A percentile compares a stretch with the other conserved stretches of the same genome.
These are phyloP conservation scores for Hemistola chrysoprasaria DNA, from an alignment of 2,888 invertebrate species.

Conservation along the genomic window DNA sequence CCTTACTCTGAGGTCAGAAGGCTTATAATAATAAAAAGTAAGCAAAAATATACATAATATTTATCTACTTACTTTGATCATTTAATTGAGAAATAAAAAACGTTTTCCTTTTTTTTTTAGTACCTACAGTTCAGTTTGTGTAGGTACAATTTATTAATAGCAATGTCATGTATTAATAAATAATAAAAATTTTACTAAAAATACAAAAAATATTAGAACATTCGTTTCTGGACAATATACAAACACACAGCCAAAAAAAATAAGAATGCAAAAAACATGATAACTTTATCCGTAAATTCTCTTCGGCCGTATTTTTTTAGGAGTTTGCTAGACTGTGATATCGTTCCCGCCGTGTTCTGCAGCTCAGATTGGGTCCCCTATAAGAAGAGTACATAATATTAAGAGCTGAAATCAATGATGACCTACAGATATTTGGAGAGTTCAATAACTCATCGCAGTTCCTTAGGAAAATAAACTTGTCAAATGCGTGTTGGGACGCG, in stretches of 20 bases:
- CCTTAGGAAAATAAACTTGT: too few relatives aligned
- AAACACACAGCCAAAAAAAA: slow-evolving; percentile 95
- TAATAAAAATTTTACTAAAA: not conserved
- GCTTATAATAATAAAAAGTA: too few relatives aligned
- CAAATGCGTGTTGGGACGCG: too few relatives aligned
- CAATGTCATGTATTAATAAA: slow-evolving; percentile 10
- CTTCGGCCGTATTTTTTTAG: slow-evolving; percentile 96
- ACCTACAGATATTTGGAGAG: too few relatives aligned
- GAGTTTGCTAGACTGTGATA: slow-evolving; percentile 94
- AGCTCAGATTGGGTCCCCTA: slow-evolving; percentile 91
- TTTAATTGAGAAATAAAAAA: too few relatives aligned
- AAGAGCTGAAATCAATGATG: too few relatives aligned
- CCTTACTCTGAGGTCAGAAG: too few relatives aligned
- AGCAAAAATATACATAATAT: too few relatives aligned
- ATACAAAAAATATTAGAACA: slow-evolving; percentile 81
- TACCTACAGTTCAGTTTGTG: too few relatives aligned
- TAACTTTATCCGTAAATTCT: slow-evolving; percentile 97
- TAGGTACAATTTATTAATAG: slow-evolving; percentile 11
- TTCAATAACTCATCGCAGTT: too few relatives aligned
- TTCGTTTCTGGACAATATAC: slow-evolving; percentile 95
- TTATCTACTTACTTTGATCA: too few relatives aligned
- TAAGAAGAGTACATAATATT: slow-evolving; percentile 29
- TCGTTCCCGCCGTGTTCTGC: slow-evolving; percentile 92
- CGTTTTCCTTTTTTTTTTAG: too few relatives aligned
- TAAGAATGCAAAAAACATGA: slow-evolving; percentile 92